Evolutionary conservation across 2,113 vertebrate species (phyloP).

Genomic region (Sisor rabdophorus): DNA sequence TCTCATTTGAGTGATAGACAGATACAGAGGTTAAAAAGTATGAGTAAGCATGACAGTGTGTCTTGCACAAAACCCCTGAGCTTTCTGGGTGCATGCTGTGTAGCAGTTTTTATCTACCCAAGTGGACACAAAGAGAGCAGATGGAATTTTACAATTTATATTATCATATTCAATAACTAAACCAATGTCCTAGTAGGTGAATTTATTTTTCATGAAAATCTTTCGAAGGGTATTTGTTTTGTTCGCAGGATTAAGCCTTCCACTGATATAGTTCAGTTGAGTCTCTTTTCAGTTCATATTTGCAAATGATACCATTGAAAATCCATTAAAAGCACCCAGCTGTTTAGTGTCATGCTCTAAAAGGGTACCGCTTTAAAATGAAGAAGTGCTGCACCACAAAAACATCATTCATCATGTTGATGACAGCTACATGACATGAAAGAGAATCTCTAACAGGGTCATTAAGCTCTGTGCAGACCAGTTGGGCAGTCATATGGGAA

Average conservation of each 20-base stretch:
- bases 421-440: slow-evolving; percentile 22
- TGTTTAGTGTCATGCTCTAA: slow-evolving; percentile 31
- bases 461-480: slow-evolving; percentile 53
- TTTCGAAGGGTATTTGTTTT: neutral
- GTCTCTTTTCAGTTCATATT: neutral
- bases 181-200: neutral
- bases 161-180: no score
- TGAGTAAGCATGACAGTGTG: no score
- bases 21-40: no score
- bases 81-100: no score
- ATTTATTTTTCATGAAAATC: neutral
- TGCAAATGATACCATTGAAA: slow-evolving; percentile 11
- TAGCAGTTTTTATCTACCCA: no score
- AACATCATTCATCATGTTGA: slow-evolving; percentile 58
- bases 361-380: neutral
- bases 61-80: no score
- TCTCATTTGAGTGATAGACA: no score
- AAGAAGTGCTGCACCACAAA: slow-evolving; percentile 2
- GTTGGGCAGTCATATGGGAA: slow-evolving; percentile 49
- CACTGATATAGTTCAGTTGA: neutral
- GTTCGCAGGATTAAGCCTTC: neutral
- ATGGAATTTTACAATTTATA: no score
- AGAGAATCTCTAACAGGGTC: slow-evolving; percentile 36
- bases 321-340: slow-evolving; percentile 35
- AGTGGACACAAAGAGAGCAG: no score